Conservation (phyloP, 1,140 invertebrate genomes). For the Drosophila quadrilineata region DNA sequence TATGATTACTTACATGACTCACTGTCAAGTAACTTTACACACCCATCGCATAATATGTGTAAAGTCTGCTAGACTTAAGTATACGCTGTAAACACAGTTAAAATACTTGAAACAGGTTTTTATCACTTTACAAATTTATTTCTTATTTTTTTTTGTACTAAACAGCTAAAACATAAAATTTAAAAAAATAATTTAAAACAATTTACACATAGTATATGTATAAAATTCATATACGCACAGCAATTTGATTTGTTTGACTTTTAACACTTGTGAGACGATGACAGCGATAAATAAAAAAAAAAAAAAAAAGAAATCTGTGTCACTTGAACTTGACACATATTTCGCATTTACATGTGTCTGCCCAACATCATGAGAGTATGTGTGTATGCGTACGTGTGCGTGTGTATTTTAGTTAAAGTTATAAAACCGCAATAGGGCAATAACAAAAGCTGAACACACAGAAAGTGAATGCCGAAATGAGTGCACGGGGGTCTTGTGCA, state of each 20-base stretch:
- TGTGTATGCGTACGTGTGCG: neutral
- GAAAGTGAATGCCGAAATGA: constrained; percentile 34
- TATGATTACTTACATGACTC: constrained; percentile 30
- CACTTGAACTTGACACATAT: constrained; percentile 75
- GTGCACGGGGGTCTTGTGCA: constrained; percentile 12
- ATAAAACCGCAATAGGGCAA: constrained; percentile 19
- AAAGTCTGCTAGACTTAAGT: too few relatives aligned
- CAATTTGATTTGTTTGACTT: constrained; percentile 49
- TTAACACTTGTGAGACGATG: constrained; percentile 59
- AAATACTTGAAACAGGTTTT: too few relatives aligned
- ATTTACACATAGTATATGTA: too few relatives aligned
- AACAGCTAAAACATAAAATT: constrained; percentile 28
- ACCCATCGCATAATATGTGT: too few relatives aligned
- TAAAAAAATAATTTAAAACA: constrained; percentile 24
- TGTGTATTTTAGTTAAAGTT: constrained; percentile 38
- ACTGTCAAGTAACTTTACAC: constrained; percentile 34
- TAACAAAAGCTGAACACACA: constrained; percentile 5
- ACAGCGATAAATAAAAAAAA: too few relatives aligned
- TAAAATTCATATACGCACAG: neutral
- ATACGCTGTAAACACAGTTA: too few relatives aligned
- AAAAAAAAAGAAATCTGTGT: constrained; percentile 37
- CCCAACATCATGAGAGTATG: neutral
- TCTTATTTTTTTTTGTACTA: constrained; percentile 25
- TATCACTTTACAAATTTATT: too few relatives aligned
- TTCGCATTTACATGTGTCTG: constrained; percentile 29